Evolutionary conservation across 2,888 invertebrate species (phyloP).

Genomic region (Nemurella pictetii): DNA sequence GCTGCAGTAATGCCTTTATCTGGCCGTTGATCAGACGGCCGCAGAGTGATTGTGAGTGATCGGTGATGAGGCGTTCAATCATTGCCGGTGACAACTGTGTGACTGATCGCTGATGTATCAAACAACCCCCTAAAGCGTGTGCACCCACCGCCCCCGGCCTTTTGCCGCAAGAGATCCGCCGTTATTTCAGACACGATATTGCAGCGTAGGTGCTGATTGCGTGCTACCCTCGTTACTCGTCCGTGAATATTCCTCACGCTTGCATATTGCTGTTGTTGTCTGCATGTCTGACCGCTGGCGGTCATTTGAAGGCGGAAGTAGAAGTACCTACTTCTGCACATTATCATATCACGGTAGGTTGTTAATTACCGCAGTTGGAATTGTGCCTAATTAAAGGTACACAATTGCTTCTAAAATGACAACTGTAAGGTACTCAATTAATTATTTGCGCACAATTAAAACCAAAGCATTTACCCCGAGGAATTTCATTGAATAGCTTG

Average conservation of each 20-base stretch:
- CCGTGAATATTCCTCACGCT: neutral
- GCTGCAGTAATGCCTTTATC: conserved; percentile 14
- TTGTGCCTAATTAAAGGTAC: too few species aligned
- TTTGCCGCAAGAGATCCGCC: neutral
- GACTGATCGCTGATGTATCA: conserved; percentile 25
- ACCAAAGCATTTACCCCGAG: too few species aligned
- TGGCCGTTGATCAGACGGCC: conserved; percentile 2
- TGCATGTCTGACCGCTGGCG: neutral
- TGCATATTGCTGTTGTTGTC: neutral
- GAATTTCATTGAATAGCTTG: too few species aligned
- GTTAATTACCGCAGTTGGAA: too few species aligned
- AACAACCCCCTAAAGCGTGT: neutral
- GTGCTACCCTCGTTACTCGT: neutral
- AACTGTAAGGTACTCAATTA: too few species aligned
- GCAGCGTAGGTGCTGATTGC: neutral
- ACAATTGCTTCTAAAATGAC: too few species aligned
- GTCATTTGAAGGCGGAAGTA: neutral
- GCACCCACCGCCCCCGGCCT: neutral
- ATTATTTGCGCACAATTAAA: too few species aligned
- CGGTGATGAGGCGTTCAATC: conserved; percentile 36
- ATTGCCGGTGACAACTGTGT: conserved; percentile 35
- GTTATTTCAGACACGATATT: neutral
- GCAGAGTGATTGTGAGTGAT: conserved; percentile 25
- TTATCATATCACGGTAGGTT: too few species aligned
- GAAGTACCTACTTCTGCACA: too few species aligned